Evolutionary conservation across 2,797 vertebrate genomes (phyloP).

Genomic region (Australoheros facetus): DNA sequence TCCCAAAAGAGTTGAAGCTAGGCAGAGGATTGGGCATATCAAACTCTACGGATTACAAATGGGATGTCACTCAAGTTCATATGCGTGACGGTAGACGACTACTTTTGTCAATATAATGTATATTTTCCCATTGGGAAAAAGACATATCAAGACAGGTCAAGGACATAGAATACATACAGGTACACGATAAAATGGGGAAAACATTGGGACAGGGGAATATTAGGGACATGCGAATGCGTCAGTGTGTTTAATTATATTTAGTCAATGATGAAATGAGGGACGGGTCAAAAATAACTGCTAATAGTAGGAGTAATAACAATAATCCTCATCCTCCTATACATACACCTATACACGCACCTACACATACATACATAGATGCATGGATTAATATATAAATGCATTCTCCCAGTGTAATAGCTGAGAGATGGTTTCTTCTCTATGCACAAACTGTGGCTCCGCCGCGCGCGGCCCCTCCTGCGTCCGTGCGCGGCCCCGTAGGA

Average conservation of each 20-base stretch:
- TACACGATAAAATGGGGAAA: not conserved
- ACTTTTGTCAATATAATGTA: too few species aligned
- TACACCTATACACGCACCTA: not conserved
- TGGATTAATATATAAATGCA: not conserved
- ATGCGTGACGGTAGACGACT: too few species aligned
- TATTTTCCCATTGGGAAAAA: not conserved
- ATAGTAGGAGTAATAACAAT: not conserved
- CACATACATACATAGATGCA: not conserved
- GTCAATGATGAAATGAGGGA: not conserved
- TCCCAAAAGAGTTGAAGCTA: too few species aligned
- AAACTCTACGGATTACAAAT: too few species aligned
- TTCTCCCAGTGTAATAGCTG: not conserved
- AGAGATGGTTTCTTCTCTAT: not conserved
- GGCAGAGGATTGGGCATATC: too few species aligned
- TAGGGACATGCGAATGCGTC: not conserved
- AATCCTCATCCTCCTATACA: not conserved
- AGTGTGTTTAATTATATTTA: not conserved
- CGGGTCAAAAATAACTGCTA: not conserved
- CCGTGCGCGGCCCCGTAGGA: conserved; percentile 42
- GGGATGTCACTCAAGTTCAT: too few species aligned
- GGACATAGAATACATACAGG: not conserved
- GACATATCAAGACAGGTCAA: not conserved
- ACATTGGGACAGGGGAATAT: rapidly evolving
- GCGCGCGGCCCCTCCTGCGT: conserved; percentile 27
- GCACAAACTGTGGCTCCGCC: not conserved